Evolutionary conservation across 1,140 invertebrate species (phyloP).

Genomic region (Lasioglossum baleicum): DNA sequence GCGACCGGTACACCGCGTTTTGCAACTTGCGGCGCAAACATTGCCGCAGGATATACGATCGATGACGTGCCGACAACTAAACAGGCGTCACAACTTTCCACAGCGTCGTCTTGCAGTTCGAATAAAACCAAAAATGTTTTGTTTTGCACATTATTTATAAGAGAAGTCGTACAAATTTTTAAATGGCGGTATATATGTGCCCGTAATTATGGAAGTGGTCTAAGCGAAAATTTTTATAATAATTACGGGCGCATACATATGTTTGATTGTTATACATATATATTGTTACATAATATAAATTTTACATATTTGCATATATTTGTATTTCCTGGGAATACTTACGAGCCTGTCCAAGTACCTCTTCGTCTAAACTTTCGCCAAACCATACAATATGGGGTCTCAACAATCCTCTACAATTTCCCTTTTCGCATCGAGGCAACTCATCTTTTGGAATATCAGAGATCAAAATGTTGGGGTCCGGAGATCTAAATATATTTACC

Average conservation of each 20-base stretch:
- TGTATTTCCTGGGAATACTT: conserved; percentile 58
- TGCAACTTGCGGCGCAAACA: conserved; percentile 92
- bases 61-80: conserved; percentile 93
- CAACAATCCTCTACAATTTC: conserved; percentile 85
- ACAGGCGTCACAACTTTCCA: conserved; percentile 89
- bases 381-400: conserved; percentile 95
- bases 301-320: too few relatives aligned
- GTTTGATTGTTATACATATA: background rate
- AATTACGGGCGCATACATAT: too few relatives aligned
- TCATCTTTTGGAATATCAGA: conserved; percentile 83
- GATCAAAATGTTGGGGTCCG: conserved; percentile 69
- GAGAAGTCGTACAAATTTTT: background rate
- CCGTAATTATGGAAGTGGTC: too few relatives aligned
- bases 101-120: conserved; percentile 76
- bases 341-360: conserved; percentile 85
- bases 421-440: conserved; percentile 86
- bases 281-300: background rate
- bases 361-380: conserved; percentile 88
- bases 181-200: too few relatives aligned
- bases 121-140: background rate
- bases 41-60: conserved; percentile 95
- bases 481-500: conserved; percentile 61
- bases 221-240: too few relatives aligned
- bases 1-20: conserved; percentile 89
- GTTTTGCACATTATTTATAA: background rate